Conservation (phyloP, 2,888 invertebrate genomes). For the Blastobasis adustella region DNA sequence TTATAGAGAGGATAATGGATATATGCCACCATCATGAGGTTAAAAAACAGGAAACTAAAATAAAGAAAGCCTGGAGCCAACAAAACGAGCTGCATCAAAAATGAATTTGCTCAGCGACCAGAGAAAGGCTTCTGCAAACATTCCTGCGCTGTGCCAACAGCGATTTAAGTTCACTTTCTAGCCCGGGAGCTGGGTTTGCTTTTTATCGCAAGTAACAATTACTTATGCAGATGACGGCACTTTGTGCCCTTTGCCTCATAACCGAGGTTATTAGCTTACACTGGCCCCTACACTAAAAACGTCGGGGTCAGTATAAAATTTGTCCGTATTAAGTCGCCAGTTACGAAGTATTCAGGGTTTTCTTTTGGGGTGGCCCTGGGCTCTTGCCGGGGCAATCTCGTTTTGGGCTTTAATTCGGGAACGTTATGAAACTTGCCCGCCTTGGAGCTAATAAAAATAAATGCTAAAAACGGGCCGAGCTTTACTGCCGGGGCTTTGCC, state of each 20-base stretch:
- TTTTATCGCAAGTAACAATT: constrained; percentile 32
- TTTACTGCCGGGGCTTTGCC: constrained; percentile 17
- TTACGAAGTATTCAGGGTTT: constrained; percentile 13
- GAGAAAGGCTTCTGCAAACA: no score
- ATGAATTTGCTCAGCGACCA: no score
- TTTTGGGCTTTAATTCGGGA: constrained; percentile 25
- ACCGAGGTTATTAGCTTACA: constrained; percentile 31
- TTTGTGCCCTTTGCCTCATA: constrained; percentile 22
- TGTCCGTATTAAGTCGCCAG: constrained; percentile 18
- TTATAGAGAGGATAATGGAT: no score
- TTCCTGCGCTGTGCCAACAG: neutral
- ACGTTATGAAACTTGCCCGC: constrained; percentile 27
- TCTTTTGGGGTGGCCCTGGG: constrained; percentile 4
- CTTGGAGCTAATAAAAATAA: constrained; percentile 29
- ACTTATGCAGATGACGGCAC: constrained; percentile 40
- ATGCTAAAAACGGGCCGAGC: constrained; percentile 24
- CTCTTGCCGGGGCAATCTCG: constrained; percentile 10
- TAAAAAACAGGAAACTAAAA: no score
- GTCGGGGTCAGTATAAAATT: constrained; percentile 23
- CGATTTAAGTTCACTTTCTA: constrained; percentile 4
- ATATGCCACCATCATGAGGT: no score
- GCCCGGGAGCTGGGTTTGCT: constrained; percentile 10
- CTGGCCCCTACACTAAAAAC: constrained; percentile 22
- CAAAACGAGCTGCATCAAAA: no score
- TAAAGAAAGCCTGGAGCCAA: no score